Conservation (phyloP, 2,797 vertebrate species). For the Ciconia nigra region DNA sequence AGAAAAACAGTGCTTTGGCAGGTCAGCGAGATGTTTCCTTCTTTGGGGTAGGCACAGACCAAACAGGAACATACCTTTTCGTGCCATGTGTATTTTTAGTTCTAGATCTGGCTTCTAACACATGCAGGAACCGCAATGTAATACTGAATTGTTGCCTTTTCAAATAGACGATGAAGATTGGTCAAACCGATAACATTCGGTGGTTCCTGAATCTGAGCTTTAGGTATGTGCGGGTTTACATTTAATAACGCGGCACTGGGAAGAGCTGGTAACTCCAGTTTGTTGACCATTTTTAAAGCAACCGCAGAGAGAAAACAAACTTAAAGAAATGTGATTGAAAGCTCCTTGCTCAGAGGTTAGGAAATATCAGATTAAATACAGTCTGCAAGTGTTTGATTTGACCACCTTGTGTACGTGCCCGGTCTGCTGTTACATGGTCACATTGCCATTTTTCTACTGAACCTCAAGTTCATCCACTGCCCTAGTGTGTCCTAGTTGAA, state of each 20-base stretch:
- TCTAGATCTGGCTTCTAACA: conserved; percentile 16
- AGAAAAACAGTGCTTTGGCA: conserved; percentile 32
- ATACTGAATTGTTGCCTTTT: background rate
- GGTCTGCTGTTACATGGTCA: background rate
- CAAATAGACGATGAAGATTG: conserved; percentile 14
- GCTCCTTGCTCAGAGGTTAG: background rate
- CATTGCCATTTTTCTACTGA: background rate
- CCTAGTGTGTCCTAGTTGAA: background rate
- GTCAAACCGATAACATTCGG: background rate
- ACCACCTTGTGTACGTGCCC: accelerated
- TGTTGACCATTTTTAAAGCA: background rate
- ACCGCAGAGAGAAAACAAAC: background rate
- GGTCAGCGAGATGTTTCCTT: background rate
- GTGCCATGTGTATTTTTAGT: conserved; percentile 33
- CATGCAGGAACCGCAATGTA: background rate
- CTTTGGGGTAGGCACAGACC: background rate
- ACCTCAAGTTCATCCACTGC: background rate
- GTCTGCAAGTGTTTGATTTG: background rate
- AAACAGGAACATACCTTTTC: conserved; percentile 18
- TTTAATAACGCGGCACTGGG: background rate
- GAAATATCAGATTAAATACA: background rate
- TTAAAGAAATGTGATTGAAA: background rate
- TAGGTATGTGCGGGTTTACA: background rate
- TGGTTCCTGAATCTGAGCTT: background rate
- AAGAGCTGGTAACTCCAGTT: background rate